Evolutionary conservation across 2,113 vertebrate species (phyloP).

Genomic region (Typhlomys cinereus): DNA sequence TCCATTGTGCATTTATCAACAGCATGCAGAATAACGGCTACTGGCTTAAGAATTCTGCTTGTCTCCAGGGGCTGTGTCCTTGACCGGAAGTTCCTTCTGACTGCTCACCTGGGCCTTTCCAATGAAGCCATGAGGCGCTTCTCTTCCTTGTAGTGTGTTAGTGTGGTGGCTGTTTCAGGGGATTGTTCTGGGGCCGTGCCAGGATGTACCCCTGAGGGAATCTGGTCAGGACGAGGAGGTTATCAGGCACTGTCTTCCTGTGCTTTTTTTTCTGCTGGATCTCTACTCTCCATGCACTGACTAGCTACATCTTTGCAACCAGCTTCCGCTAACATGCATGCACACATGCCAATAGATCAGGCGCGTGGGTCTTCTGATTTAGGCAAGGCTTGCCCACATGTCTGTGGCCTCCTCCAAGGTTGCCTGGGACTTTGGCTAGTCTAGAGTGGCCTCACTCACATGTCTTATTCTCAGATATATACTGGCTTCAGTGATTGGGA

Average conservation of each 20-base stretch:
- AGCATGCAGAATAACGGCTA: no score
- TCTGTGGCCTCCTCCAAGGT: not conserved
- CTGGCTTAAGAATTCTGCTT: not conserved
- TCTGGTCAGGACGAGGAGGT: not conserved
- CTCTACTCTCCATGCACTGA: not conserved
- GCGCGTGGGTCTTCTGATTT: not conserved
- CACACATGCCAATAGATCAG: no score
- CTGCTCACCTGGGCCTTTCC: not conserved
- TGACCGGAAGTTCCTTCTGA: not conserved
- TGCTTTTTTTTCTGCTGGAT: not conserved
- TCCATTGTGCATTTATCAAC: no score
- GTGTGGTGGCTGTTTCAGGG: not conserved
- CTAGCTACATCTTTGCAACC: not conserved
- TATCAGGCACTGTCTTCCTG: not conserved
- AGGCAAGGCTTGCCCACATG: not conserved
- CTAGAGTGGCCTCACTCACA: not conserved
- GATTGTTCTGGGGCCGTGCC: not conserved
- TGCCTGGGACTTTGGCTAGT: not conserved
- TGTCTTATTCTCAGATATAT: not conserved
- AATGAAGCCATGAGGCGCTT: no score
- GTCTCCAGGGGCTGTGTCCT: not conserved
- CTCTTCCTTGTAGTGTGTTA: not conserved
- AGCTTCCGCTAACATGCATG: not conserved
- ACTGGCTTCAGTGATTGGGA: not conserved
- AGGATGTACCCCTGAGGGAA: not conserved